Conservation (phyloP, 2,113 vertebrate genomes). For the Pseudolaguvia tuberculata region DNA sequence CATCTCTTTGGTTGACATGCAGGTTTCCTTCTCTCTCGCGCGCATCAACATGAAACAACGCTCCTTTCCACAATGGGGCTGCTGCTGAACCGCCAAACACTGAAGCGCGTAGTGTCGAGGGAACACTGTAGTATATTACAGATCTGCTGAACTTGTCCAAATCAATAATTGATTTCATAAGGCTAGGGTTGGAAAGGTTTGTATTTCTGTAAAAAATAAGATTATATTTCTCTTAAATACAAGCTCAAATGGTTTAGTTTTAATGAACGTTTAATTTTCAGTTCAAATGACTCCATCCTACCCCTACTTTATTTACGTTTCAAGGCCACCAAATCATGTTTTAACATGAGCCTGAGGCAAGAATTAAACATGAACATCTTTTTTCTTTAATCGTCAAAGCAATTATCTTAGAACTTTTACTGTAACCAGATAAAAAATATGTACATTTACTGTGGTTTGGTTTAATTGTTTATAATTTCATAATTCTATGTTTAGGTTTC, state of each 20-base stretch:
- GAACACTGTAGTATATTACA: background rate
- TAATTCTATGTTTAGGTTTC: conserved; percentile 82
- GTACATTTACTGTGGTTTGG: background rate
- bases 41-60: too few relatives aligned
- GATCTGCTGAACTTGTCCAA: background rate
- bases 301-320: too few relatives aligned
- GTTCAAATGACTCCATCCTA: background rate
- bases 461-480: too few relatives aligned
- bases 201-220: too few relatives aligned
- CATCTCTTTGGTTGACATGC: too few relatives aligned
- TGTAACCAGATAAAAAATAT: background rate
- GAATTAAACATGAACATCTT: background rate
- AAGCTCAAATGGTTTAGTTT: too few relatives aligned
- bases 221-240: background rate
- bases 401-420: background rate
- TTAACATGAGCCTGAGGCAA: background rate
- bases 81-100: too few relatives aligned
- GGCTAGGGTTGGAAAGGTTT: background rate
- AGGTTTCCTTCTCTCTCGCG: too few relatives aligned
- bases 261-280: too few relatives aligned
- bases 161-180: background rate
- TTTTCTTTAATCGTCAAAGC: background rate
- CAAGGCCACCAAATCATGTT: too few relatives aligned
- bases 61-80: too few relatives aligned
- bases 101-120: too few relatives aligned